phyloP scores from a whole-genome alignment of 2,797 vertebrate species.

The Malacoctenus gilli region DNA sequence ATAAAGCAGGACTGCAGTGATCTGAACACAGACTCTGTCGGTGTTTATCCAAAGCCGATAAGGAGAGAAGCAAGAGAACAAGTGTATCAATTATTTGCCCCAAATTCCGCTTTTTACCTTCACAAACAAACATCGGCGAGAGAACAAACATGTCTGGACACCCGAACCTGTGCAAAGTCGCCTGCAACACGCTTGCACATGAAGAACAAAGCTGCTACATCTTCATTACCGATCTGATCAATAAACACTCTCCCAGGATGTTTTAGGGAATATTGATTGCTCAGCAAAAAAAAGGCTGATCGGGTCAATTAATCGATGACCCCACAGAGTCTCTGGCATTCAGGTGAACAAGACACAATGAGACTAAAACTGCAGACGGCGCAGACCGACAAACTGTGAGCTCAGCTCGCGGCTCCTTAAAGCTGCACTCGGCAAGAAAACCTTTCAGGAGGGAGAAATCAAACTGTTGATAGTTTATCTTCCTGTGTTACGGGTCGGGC shows the following conservation, averaged over 20 bases:
- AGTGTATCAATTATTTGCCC: slow-evolving; percentile 5
- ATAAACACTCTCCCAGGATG: slow-evolving; percentile 44
- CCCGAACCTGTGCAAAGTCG: background rate
- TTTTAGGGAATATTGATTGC: slow-evolving; percentile 36
- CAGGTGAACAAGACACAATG: slow-evolving; percentile 42
- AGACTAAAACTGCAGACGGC: slow-evolving; percentile 44
- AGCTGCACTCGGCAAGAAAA: slow-evolving; percentile 34
- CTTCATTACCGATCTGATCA: slow-evolving; percentile 53
- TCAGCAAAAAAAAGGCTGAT: slow-evolving; percentile 61
- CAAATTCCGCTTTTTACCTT: slow-evolving; percentile 19
- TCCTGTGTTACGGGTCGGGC: slow-evolving; percentile 14
- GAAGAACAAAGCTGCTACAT: slow-evolving; percentile 57
- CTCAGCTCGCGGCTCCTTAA: slow-evolving; percentile 26
- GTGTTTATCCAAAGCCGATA: slow-evolving; percentile 21
- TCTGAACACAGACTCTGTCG: slow-evolving; percentile 10
- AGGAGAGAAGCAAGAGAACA: slow-evolving; percentile 2
- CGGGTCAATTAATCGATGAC: slow-evolving; percentile 59
- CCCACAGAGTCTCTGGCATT: slow-evolving; percentile 34
- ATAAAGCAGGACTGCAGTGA: background rate
- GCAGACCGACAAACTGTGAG: slow-evolving; percentile 44
- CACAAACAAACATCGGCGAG: slow-evolving; percentile 22
- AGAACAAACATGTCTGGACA: slow-evolving; percentile 21
- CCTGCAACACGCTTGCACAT: slow-evolving; percentile 13
- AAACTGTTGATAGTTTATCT: slow-evolving; percentile 4
- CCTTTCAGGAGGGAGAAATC: background rate